These are phyloP conservation scores for Hydropotes inermis DNA, from an alignment of 2,113 vertebrate genomes.

Conservation along the genomic window DNA sequence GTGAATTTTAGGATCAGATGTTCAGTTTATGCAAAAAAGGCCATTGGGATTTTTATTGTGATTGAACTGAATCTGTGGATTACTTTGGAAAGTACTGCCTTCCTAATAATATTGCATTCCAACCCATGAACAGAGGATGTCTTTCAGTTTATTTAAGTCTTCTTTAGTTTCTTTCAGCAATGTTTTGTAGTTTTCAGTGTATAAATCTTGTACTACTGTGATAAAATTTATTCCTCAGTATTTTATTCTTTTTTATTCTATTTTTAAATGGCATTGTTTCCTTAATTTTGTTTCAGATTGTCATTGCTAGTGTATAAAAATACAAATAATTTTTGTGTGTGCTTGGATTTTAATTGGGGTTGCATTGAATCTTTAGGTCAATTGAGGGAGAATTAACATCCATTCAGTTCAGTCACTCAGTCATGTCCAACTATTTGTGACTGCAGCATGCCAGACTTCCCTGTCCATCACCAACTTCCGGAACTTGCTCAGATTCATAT, in stretches of 20 bases:
- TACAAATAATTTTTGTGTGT: not conserved
- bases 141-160: not conserved
- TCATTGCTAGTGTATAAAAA: not conserved
- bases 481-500: not conserved
- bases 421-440: not conserved
- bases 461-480: not conserved
- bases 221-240: not conserved
- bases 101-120: not conserved
- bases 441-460: not conserved
- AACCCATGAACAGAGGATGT: not conserved
- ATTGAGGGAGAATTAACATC: not conserved
- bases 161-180: not conserved
- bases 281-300: conserved; percentile 3
- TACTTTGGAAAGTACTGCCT: not conserved
- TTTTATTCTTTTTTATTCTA: not conserved
- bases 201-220: not conserved
- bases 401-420: not conserved
- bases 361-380: not conserved
- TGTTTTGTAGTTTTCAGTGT: not conserved
- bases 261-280: not conserved
- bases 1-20: not conserved
- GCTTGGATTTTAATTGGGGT: not conserved
- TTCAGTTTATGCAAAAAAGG: not conserved
- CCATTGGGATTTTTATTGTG: not conserved
- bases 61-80: not conserved